Conservation (phyloP, 2,797 vertebrate genomes). For the Pipistrellus pipistrellus region DNA sequence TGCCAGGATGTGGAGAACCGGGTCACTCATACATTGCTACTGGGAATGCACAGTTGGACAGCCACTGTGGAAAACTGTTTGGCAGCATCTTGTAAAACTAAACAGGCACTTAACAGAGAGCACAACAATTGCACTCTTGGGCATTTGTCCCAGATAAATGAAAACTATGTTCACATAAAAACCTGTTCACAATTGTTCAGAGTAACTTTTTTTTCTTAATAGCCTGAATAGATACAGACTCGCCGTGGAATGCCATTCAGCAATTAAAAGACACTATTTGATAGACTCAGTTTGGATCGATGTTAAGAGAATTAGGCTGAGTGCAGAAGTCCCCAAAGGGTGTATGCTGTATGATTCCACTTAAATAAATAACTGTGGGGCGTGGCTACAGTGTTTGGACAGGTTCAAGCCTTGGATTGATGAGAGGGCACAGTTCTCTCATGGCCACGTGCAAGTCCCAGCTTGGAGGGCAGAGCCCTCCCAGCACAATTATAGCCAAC, state of each 20-base stretch:
- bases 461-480: too few relatives aligned
- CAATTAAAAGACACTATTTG: neutral
- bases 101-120: neutral
- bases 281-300: neutral
- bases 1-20: neutral
- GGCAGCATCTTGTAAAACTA: neutral
- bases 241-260: neutral
- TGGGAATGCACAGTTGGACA: neutral
- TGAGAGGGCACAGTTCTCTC: too few relatives aligned
- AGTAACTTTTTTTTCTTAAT: neutral
- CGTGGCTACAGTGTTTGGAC: too few relatives aligned
- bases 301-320: neutral
- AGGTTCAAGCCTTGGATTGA: too few relatives aligned
- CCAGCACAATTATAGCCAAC: too few relatives aligned
- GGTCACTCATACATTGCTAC: neutral
- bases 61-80: neutral
- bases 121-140: neutral
- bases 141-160: conserved; percentile 29
- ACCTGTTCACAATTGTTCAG: neutral
- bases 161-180: conserved; percentile 51
- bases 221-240: neutral
- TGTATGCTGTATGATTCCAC: neutral
- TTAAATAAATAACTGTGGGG: neutral
- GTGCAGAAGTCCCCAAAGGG: neutral
- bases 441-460: too few relatives aligned